Conservation (phyloP, 2,113 vertebrate species). For the Ochotona curzoniae region DNA sequence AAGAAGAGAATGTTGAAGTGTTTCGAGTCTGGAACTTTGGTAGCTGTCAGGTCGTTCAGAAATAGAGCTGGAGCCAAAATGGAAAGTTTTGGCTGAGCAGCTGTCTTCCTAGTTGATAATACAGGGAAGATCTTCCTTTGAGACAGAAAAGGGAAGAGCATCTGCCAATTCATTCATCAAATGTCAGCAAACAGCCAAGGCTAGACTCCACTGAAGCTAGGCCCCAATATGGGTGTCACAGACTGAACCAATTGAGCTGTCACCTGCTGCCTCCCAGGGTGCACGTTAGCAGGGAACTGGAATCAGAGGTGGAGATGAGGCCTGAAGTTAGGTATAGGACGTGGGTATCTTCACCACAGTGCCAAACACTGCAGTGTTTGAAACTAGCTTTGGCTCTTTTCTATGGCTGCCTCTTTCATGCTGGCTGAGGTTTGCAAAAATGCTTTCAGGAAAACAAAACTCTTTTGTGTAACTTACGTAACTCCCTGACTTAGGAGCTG, state of each 20-base stretch:
- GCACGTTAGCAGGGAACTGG: too few relatives aligned
- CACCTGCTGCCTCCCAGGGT: too few relatives aligned
- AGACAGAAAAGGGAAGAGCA: too few relatives aligned
- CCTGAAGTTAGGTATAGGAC: too few relatives aligned
- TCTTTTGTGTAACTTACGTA: background rate
- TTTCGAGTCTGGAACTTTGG: background rate
- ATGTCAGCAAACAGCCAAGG: too few relatives aligned
- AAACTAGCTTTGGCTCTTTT: background rate
- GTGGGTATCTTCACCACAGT: too few relatives aligned
- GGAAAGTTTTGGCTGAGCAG: background rate
- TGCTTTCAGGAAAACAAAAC: background rate
- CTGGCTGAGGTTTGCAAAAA: background rate
- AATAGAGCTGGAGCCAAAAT: background rate
- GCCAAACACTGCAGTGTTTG: background rate
- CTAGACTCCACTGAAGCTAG: too few relatives aligned
- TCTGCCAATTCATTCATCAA: too few relatives aligned
- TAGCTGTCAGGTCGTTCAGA: background rate
- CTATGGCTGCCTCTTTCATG: background rate
- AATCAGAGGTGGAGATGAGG: too few relatives aligned
- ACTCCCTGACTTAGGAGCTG: background rate
- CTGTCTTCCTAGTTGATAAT: background rate
- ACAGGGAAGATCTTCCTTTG: background rate
- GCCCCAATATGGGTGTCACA: too few relatives aligned
- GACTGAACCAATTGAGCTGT: too few relatives aligned
- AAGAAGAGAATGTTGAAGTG: background rate